These are phyloP conservation scores for Loripinus fragilis DNA, from an alignment of 2,888 invertebrate species.

Conservation along the genomic window DNA sequence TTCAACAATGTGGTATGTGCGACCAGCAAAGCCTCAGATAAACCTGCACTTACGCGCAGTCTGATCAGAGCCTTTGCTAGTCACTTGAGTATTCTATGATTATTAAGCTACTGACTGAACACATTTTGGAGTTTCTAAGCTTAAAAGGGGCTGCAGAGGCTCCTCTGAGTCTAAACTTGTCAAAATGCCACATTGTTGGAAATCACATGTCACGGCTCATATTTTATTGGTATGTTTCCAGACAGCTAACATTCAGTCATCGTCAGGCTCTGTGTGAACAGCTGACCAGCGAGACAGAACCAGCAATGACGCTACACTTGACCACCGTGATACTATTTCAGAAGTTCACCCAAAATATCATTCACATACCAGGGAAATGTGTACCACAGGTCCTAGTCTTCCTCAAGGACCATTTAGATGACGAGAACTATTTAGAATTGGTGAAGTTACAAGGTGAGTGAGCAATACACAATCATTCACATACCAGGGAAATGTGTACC, in stretches of 20 bases:
- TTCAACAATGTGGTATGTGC: too few relatives aligned
- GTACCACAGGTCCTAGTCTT: slow-evolving; percentile 91
- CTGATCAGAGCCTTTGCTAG: too few relatives aligned
- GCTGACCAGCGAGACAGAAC: slow-evolving; percentile 85
- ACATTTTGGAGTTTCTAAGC: too few relatives aligned
- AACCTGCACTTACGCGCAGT: too few relatives aligned
- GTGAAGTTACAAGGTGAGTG: slow-evolving; percentile 91
- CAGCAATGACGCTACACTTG: slow-evolving; percentile 81
- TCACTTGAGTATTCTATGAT: too few relatives aligned
- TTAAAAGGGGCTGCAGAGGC: too few relatives aligned
- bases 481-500: slow-evolving; percentile 97
- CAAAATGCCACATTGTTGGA: too few relatives aligned
- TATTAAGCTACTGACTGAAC: too few relatives aligned
- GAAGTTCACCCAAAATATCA: slow-evolving; percentile 90
- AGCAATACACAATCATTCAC: slow-evolving; percentile 92
- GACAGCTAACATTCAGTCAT: slow-evolving; percentile 90
- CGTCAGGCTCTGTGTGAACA: slow-evolving; percentile 92
- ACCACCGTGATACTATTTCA: slow-evolving; percentile 89
- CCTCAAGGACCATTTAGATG: slow-evolving; percentile 88
- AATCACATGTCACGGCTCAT: too few relatives aligned
- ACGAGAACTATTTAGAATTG: slow-evolving; percentile 88
- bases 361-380: slow-evolving; percentile 97
- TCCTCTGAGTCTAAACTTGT: too few relatives aligned
- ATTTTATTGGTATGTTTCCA: too few relatives aligned
- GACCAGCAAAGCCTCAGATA: too few relatives aligned